These are phyloP conservation scores for Littorina saxatilis DNA, from an alignment of 1,140 invertebrate species.

Conservation along the genomic window DNA sequence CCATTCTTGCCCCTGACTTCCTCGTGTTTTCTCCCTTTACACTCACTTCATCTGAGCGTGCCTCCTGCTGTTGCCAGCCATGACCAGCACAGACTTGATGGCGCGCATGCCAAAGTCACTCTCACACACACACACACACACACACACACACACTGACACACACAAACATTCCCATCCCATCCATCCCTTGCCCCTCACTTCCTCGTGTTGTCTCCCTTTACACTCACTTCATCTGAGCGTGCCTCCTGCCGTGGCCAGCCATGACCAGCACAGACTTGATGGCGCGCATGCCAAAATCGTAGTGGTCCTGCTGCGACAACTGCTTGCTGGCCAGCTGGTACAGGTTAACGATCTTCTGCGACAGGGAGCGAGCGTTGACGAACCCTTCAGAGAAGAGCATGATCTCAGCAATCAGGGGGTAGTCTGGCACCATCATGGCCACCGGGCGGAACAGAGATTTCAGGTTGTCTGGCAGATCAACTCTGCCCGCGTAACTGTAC, in stretches of 20 bases:
- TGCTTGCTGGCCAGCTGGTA: constrained; percentile 93
- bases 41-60: constrained; percentile 65
- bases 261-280: constrained; percentile 77
- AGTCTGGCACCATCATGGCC: constrained; percentile 96
- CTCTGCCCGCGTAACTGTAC: constrained; percentile 80
- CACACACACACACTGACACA: no score
- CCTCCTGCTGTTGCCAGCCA: constrained; percentile 73
- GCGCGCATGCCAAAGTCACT: constrained; percentile 88
- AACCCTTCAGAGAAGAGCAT: constrained; percentile 94
- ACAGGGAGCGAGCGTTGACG: constrained; percentile 87
- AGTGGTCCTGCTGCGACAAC: constrained; percentile 93
- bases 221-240: constrained; percentile 64
- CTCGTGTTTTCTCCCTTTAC: no score
- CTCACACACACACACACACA: no score
- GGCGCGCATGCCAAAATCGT: constrained; percentile 94
- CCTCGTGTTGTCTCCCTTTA: no score
- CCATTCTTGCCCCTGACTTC: no score
- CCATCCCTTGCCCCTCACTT: no score
- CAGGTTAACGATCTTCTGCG: constrained; percentile 92
- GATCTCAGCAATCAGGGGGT: constrained; percentile 92
- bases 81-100: constrained; percentile 77
- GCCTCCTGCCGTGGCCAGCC: constrained; percentile 72
- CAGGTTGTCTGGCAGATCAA: constrained; percentile 77
- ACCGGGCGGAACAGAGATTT: constrained; percentile 88
- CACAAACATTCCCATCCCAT: no score